Base-by-base conservation (phyloP, 37 sponge, comb jelly and placozoan genomes). In the Crambe crambe region DNA sequence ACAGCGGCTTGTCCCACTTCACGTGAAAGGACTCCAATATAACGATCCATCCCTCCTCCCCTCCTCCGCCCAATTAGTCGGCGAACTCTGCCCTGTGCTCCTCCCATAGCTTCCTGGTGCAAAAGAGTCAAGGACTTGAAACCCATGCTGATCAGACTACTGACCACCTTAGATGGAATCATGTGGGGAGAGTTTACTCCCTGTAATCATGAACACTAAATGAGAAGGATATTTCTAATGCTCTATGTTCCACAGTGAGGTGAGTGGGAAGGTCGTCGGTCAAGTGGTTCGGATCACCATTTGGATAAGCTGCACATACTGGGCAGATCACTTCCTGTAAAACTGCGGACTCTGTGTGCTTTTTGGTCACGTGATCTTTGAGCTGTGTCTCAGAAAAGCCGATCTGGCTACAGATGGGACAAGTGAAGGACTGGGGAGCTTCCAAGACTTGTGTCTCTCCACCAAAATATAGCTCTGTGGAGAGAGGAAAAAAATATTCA, bases 371-470 rank as follows among this genome's bases (percentile, higher is more conserved):
- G 60, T 96, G 97, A 21, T 93, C 94, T 36, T 76, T 76, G 20
- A 96, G 79, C 70, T 86, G 80, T 0, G 63, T n/a, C 68, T 96
- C 94, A 21, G 90, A 83, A 79, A 93, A 91, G 18, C 97, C 97
- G 31, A 91, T 71, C 42, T 86, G 70, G 0, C 87, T 83, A 66
- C 97, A 96, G 23, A 91, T 73, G 0, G 97, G 97, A 62, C 97
- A 96, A 1, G 97, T 96, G 81, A 82, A 88, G 61, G 95, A 91
- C 79, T 83, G 84, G 0, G 97, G 72, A 34, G 78, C 86, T 39
- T 96, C 94, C 41, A 63, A 32, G 6, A 83, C 42, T 4, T 76
- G 69, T 75, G 76, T 78, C 42, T 96, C 97, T 37, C 97, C 97
- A 38, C 89, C 89, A 81, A 87, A 96, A 79, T 84, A 91, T 21